Percentiles rank a stretch among this genome's conserved stretches.
Evolutionary conservation across 1,140 invertebrate genomes (phyloP).

Genomic region (Drosophila novamexicana): DNA sequence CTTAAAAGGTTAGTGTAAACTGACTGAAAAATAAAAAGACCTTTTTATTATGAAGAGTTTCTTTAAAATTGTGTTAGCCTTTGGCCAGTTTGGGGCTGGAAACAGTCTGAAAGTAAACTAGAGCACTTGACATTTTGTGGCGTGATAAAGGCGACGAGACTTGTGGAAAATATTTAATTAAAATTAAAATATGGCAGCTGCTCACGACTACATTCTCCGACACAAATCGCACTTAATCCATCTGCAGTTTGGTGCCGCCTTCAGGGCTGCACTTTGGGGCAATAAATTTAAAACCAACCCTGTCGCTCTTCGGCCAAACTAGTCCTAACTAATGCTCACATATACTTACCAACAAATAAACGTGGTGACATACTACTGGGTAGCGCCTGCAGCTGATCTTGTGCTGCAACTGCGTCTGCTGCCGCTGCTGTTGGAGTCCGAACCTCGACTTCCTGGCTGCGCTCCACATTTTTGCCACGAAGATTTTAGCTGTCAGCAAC

Average conservation of each 20-base stretch:
- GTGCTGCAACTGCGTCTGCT: constrained; percentile 7
- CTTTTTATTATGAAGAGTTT: not conserved
- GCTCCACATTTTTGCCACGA: constrained; percentile 78
- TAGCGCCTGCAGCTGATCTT: constrained; percentile 58
- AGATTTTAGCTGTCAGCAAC: constrained; percentile 83
- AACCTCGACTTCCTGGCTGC: constrained; percentile 46
- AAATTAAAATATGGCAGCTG: constrained; percentile 58
- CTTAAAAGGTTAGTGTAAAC: no score
- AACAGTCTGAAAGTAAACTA: constrained; percentile 19
- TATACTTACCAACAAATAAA: constrained; percentile 26
- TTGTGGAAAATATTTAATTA: constrained; percentile 69
- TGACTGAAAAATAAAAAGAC: no score
- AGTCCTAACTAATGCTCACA: constrained; percentile 60
- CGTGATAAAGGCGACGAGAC: constrained; percentile 1
- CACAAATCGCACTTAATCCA: constrained; percentile 67
- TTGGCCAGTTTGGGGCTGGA: constrained; percentile 7
- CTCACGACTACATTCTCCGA: constrained; percentile 14
- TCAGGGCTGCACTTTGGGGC: constrained; percentile 58
- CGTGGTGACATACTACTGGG: constrained; percentile 26
- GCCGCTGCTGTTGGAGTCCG: constrained; percentile 19
- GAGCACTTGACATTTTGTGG: constrained; percentile 44
- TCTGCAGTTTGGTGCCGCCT: constrained; percentile 65
- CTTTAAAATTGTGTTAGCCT: not conserved
- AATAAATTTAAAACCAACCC: constrained; percentile 75
- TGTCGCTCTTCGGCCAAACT: constrained; percentile 71